Percentiles rank a stretch among this genome's conserved stretches.
phyloP scores from a whole-genome alignment of 30 jellyfish, hydroid and myxozoan species.

The Turritopsis rubra region DNA sequence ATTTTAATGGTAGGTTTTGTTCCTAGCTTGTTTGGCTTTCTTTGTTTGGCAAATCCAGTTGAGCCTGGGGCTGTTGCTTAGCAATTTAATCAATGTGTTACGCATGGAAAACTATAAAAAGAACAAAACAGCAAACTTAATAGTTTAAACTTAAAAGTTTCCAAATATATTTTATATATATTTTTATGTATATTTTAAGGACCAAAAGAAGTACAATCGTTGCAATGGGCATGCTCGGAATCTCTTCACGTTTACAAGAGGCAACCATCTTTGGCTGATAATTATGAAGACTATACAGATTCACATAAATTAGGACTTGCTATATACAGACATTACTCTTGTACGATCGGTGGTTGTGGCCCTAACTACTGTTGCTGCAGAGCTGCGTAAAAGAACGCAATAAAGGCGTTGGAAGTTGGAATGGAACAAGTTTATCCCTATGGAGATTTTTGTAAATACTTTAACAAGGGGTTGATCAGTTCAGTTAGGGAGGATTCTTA shows the following conservation, averaged over 20 bases:
- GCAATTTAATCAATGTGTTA: too few relatives aligned
- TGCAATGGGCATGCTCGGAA: constrained; percentile 95
- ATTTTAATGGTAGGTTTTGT: too few relatives aligned
- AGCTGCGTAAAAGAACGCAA: too few relatives aligned
- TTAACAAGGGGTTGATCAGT: too few relatives aligned
- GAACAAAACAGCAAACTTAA: too few relatives aligned
- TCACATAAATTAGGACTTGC: constrained; percentile 97
- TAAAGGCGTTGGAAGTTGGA: background rate
- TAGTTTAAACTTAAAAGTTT: too few relatives aligned
- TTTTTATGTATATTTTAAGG: constrained; percentile 35
- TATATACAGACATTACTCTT: constrained; percentile 93
- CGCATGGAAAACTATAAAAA: too few relatives aligned
- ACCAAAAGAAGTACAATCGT: constrained; percentile 86
- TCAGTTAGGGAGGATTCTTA: too few relatives aligned
- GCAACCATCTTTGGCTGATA: constrained; percentile 97
- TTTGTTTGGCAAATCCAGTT: too few relatives aligned
- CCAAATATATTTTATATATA: background rate
- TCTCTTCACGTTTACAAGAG: constrained; percentile 97
- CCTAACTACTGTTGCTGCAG: constrained; percentile 98
- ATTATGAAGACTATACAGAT: constrained; percentile 95
- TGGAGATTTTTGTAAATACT: background rate
- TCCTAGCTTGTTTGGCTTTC: too few relatives aligned
- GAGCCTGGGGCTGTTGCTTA: too few relatives aligned
- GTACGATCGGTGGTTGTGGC: constrained; percentile 99
- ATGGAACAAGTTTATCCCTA: background rate